Conservation (phyloP, 2,888 invertebrate species). For the Chloromyia formosa region DNA sequence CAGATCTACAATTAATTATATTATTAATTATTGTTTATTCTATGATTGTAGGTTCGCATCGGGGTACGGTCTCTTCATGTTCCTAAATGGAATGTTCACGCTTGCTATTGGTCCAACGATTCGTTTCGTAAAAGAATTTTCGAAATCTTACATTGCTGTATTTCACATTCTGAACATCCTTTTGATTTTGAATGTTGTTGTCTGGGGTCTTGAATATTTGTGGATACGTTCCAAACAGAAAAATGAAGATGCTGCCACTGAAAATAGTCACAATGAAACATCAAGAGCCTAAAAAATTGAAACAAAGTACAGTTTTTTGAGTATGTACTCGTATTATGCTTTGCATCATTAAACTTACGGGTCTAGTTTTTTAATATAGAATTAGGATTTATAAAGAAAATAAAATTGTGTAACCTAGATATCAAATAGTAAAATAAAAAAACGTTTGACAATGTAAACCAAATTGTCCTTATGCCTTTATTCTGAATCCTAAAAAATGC, state of each 20-base stretch:
- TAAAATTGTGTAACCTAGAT: too few species aligned
- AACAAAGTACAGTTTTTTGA: too few species aligned
- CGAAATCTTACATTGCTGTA: slow-evolving; percentile 72
- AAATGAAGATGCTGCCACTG: too few species aligned
- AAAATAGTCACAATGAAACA: too few species aligned
- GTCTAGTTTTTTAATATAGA: too few species aligned
- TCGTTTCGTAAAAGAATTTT: slow-evolving; percentile 70
- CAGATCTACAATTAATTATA: slow-evolving; percentile 1
- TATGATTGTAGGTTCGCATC: slow-evolving; percentile 69
- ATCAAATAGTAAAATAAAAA: too few species aligned
- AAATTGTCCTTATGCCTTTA: too few species aligned
- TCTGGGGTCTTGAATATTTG: slow-evolving; percentile 72
- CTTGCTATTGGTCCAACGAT: slow-evolving; percentile 75
- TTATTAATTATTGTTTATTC: background rate
- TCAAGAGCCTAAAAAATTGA: background rate
- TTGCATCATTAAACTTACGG: too few species aligned
- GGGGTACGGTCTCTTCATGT: slow-evolving; percentile 77
- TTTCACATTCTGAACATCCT: slow-evolving; percentile 74
- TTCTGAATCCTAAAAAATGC: too few species aligned
- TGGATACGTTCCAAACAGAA: slow-evolving; percentile 32
- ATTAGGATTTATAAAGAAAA: too few species aligned
- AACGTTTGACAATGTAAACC: too few species aligned
- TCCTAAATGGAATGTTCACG: slow-evolving; percentile 74
- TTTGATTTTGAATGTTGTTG: slow-evolving; percentile 72
- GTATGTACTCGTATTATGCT: too few species aligned